phyloP scores from a whole-genome alignment of 1,140 invertebrate species.

The Atta colombica region DNA sequence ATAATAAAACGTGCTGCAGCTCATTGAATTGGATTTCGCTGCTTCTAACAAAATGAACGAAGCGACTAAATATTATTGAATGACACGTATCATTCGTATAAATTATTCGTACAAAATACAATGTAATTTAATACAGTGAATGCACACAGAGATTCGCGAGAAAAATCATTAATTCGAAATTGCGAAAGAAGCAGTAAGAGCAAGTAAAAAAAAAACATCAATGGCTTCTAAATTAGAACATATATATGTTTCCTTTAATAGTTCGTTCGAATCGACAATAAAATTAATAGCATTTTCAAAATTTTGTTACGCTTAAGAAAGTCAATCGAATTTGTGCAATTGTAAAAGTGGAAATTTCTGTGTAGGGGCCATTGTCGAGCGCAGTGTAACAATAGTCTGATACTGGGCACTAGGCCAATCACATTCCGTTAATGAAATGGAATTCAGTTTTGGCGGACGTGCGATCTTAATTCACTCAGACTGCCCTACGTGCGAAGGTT shows the following conservation, averaged over 20 bases:
- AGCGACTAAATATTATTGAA: constrained; percentile 26
- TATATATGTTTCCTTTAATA: constrained; percentile 36
- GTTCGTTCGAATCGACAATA: neutral
- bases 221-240: neutral
- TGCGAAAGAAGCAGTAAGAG: neutral
- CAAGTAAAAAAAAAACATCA: neutral
- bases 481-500: neutral
- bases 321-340: constrained; percentile 59
- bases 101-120: constrained; percentile 36
- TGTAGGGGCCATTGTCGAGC: constrained; percentile 34
- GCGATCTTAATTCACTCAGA: constrained; percentile 51
- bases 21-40: constrained; percentile 26
- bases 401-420: constrained; percentile 72
- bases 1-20: constrained; percentile 9
- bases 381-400: constrained; percentile 56
- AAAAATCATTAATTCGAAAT: constrained; percentile 19
- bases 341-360: constrained; percentile 45
- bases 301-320: constrained; percentile 35
- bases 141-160: neutral
- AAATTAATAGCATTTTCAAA: constrained; percentile 45
- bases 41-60: constrained; percentile 9
- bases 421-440: constrained; percentile 66
- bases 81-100: neutral
- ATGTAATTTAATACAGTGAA: constrained; percentile 10
- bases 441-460: constrained; percentile 65